A percentile compares a stretch with the other conserved stretches of the same genome.
phyloP scores from a whole-genome alignment of 1,140 invertebrate genomes.

The Sweltsa coloradensis region DNA sequence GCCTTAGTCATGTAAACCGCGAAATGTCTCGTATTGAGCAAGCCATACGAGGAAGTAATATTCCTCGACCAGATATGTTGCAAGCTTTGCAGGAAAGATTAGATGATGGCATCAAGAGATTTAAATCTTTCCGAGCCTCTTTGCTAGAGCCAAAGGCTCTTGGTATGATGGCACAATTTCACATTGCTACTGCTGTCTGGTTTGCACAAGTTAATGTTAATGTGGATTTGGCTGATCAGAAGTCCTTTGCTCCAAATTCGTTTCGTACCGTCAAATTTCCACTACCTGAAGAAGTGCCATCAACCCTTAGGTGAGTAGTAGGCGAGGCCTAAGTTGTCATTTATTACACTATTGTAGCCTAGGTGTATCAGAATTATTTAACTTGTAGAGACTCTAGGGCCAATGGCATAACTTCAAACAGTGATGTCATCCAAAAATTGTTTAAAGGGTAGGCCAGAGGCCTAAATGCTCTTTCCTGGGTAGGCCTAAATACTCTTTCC shows the following conservation, averaged over 20 bases:
- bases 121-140: conserved; percentile 54
- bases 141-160: conserved; percentile 58
- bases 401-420: too few species aligned
- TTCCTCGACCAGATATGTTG: too few species aligned
- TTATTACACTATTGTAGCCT: too few species aligned
- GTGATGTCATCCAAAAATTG: too few species aligned
- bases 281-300: conserved; percentile 42
- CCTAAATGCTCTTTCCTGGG: too few species aligned
- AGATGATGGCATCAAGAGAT: too few species aligned
- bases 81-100: too few species aligned
- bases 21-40: conserved; percentile 66
- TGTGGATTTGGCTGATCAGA: conserved; percentile 23
- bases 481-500: too few species aligned
- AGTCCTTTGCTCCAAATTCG: conserved; percentile 39
- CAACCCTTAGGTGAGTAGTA: conserved; percentile 42
- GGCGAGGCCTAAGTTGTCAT: not conserved
- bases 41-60: too few species aligned
- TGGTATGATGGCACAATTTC: conserved; percentile 56
- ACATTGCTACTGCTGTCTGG: conserved; percentile 72
- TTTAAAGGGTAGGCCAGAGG: too few species aligned
- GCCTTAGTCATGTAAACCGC: conserved; percentile 49
- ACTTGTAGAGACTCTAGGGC: too few species aligned
- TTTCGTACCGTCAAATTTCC: conserved; percentile 49
- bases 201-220: conserved; percentile 61
- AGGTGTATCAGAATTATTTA: too few species aligned